Base-by-base conservation (phyloP, 2,113 vertebrate genomes). In the Paradisaea rubra region DNA sequence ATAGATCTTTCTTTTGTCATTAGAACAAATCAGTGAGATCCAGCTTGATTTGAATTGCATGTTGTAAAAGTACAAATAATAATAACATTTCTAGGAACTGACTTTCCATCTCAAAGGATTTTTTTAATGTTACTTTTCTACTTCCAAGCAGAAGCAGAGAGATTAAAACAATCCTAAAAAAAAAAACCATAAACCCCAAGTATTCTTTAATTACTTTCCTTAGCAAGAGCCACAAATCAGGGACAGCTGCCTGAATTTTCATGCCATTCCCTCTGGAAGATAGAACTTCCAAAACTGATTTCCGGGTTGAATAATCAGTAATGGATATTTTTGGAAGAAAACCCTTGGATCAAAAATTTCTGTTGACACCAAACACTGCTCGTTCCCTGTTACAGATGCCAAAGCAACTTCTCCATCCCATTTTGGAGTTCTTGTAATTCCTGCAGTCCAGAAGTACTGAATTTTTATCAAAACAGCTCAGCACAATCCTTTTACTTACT, bases 151-250 rank as follows among this genome's bases (percentile, higher is more conserved):
- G 71, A 86, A 91, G 54, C 42, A 86, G 52, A 88, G 93, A 81
- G 64, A 91, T 81, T 88, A 93, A 83, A 95, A 88, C 60, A 94
- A 88, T 88, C 52, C 79, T 70, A 94, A 96, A 94, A 96, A 91
- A 96, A 91, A 86, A 66, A 22, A 50, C 57, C 69, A 63, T 88
- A 94, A 85, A 86, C 31, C 7, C 15, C 33, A 77, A 83, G 30
- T 57, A 86, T 82, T 83, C 82, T 74, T 93, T 91, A 93, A 88
- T 94, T 95, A 81, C 16, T 57, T 91, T 90, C 27, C 42, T 88
- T 50, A 83, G 42, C n/a, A 83, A 88, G 25, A 81, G 47, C 31
- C 56, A 86, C 82, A 90, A 91, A 81, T 76, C 56, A 82, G 74
- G 74, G 52, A 83, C 79, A 88, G 82, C 52, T 91, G 74, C 44